Evolutionary conservation across 2,888 invertebrate genomes (phyloP).

Genomic region (Cheilosia scutellata): DNA sequence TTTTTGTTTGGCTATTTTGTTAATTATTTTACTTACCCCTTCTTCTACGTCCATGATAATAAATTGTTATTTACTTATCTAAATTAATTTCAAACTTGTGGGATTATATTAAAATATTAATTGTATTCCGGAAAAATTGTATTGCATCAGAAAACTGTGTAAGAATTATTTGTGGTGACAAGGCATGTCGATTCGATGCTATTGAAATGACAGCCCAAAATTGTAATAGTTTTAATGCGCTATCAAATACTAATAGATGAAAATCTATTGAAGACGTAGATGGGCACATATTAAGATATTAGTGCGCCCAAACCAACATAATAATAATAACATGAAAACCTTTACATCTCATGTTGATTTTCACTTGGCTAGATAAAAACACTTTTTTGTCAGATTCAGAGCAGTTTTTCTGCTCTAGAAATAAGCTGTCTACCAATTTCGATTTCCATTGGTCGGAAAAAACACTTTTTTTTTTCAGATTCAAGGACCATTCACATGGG

Average conservation of each 20-base stretch:
- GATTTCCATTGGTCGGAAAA: too few species aligned
- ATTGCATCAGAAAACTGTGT: slow-evolving; percentile 80
- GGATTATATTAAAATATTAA: slow-evolving; percentile 16
- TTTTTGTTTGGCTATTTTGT: background rate
- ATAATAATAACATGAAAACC: too few species aligned
- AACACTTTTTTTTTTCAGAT: too few species aligned
- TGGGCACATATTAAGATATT: too few species aligned
- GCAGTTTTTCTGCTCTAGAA: too few species aligned
- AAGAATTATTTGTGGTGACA: slow-evolving; percentile 75
- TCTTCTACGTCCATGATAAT: slow-evolving; percentile 80
- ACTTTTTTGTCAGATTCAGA: too few species aligned
- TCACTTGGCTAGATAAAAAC: too few species aligned
- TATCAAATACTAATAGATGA: slow-evolving; percentile 13
- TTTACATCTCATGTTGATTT: too few species aligned
- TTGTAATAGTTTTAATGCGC: slow-evolving; percentile 11
- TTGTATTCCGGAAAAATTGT: slow-evolving; percentile 49
- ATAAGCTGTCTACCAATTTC: too few species aligned
- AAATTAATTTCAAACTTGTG: background rate
- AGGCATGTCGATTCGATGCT: slow-evolving; percentile 66
- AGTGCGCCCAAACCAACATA: too few species aligned
- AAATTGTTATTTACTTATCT: slow-evolving; percentile 11
- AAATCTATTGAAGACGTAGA: background rate
- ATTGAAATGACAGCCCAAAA: slow-evolving; percentile 32
- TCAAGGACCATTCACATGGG: too few species aligned
- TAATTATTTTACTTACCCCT: slow-evolving; percentile 77